Percentiles rank a stretch among this genome's conserved stretches.
These are phyloP conservation scores for Trissoscelio sp. DNA, from an alignment of 2,888 invertebrate species.

Conservation along the genomic window DNA sequence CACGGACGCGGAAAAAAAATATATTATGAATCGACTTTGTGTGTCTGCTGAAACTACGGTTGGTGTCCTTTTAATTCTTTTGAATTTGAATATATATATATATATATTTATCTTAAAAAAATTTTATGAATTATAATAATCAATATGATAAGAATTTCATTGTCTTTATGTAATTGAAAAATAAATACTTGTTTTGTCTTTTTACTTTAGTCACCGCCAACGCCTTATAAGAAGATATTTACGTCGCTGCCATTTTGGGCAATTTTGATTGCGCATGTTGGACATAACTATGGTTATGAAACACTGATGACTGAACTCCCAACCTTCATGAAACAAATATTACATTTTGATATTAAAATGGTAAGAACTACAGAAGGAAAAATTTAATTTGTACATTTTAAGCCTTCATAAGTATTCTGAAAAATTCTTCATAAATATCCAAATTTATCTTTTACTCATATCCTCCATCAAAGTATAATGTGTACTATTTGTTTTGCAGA, in stretches of 20 bases:
- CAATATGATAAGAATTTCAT: slow-evolving; percentile 27
- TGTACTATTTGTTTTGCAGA: too few species aligned
- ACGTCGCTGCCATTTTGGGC: slow-evolving; percentile 87
- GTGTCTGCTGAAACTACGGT: too few species aligned
- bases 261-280: slow-evolving; percentile 94
- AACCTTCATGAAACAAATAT: slow-evolving; percentile 94
- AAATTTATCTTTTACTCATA: too few species aligned
- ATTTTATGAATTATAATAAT: too few species aligned
- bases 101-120: too few species aligned
- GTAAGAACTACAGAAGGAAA: slow-evolving; percentile 83
- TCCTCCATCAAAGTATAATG: too few species aligned
- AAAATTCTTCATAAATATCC: not conserved
- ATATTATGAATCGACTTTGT: too few species aligned
- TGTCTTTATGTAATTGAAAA: slow-evolving; percentile 6
- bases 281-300: slow-evolving; percentile 96
- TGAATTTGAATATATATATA: too few species aligned
- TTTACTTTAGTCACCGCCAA: slow-evolving; percentile 88
- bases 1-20: too few species aligned
- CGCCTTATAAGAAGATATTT: slow-evolving; percentile 87
- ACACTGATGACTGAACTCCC: slow-evolving; percentile 95
- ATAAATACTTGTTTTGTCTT: slow-evolving; percentile 31
- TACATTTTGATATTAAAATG: slow-evolving; percentile 92
- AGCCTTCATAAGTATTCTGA: too few species aligned
- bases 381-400: too few species aligned
- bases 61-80: too few species aligned